Evolutionary conservation across 1,140 invertebrate genomes (phyloP), one percentile per base, ranked within the genome.

Genomic region (Lepidurus apus): DNA sequence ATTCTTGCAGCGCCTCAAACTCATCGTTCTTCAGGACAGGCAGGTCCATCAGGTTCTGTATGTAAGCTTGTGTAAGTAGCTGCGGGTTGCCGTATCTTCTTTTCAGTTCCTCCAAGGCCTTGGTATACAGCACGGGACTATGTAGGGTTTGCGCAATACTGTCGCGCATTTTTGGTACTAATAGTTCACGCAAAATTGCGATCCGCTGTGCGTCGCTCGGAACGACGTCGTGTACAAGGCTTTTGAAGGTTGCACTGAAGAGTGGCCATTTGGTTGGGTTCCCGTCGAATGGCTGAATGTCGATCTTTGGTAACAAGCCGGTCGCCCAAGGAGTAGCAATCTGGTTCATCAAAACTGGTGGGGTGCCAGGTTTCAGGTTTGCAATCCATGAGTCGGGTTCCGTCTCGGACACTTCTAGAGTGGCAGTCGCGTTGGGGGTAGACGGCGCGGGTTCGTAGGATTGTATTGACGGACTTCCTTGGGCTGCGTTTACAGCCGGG

Each of bases 161-260:
- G 7, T 76, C 34, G 21, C 75, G 21, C 7, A 76, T 42, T 44
- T 24, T 42, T 43, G 75, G 75, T 7, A 42, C 17, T 44, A 76
- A 76, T 42, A 76, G 34, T 44, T 76, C 3, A 11, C 75, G 21
- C 6, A 76, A 42, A 10, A 26, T 11, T 7, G 75, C 42, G 9
- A 76, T 21, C n/a, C 75, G 42, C n/a, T 76, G 42, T n/a, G 75
- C 24, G 17, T 24, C 42, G n/a, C 75, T 76, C 7, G 75, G 75
- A 24, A 76, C 75, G 17, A 76, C 5, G n/a, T 76, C 75, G 75
- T 76, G 75, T 24, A 76, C 75, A n/a, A 76, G 75, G 42, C 44
- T 44, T 43, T 42, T 24, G 34, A 76, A 76, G 9, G 21, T 26
- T 11, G 75, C 24, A 10, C 8, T 47, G 45, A 47, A 9, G 45